Evolutionary conservation across 2,113 vertebrate species (phyloP).

Genomic region (Tretioscincus oriximinensis): DNA sequence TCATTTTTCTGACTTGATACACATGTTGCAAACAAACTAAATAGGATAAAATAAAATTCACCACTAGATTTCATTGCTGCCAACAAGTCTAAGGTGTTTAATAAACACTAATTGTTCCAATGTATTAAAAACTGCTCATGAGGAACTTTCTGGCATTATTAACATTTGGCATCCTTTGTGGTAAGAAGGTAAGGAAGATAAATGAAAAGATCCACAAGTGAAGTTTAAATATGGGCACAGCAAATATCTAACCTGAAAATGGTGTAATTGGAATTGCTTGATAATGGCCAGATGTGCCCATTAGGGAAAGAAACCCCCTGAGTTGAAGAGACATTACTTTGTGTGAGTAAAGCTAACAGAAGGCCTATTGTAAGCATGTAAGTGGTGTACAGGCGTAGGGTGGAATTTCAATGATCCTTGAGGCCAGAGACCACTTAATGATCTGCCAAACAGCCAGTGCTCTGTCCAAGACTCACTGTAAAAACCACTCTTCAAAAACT

Average conservation of each 20-base stretch:
- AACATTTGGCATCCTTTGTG: neutral
- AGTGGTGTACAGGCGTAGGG: neutral
- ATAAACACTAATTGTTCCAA: neutral
- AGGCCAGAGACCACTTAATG: neutral
- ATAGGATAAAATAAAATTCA: too few species aligned
- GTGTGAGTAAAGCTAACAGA: slow-evolving; percentile 22
- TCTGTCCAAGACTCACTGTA: neutral
- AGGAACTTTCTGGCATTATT: neutral
- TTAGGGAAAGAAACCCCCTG: slow-evolving; percentile 15
- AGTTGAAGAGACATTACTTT: neutral
- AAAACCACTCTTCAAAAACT: rapidly evolving
- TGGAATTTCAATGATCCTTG: neutral
- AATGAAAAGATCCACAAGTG: neutral
- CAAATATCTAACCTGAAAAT: neutral
- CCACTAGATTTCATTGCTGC: neutral
- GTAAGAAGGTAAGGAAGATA: neutral
- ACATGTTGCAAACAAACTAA: too few species aligned
- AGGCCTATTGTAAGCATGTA: slow-evolving; percentile 7
- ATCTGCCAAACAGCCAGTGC: neutral
- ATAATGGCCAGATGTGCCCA: slow-evolving; percentile 12
- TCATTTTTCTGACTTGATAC: too few species aligned
- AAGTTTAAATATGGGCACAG: neutral
- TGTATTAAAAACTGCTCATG: neutral
- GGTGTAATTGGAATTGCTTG: neutral
- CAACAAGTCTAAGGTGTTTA: neutral